phyloP scores from a whole-genome alignment of 1,140 invertebrate genomes.

The Atta cephalotes region DNA sequence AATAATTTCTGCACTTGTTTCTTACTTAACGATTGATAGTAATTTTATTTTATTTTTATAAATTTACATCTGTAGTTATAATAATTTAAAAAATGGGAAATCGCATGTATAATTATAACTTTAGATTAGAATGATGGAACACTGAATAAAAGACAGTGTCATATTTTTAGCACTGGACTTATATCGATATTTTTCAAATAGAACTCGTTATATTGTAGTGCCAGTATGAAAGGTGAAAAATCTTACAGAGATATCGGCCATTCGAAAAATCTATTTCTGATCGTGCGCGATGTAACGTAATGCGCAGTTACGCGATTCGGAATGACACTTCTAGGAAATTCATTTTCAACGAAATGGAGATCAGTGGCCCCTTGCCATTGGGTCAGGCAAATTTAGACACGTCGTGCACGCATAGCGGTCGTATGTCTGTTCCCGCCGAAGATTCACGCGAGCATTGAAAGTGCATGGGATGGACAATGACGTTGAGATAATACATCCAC shows the following conservation, averaged over 20 bases:
- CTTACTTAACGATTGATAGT: background rate
- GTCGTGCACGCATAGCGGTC: background rate
- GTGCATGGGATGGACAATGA: slow-evolving; percentile 41
- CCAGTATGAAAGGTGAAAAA: slow-evolving; percentile 33
- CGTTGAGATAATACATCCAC: slow-evolving; percentile 3
- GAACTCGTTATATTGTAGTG: background rate
- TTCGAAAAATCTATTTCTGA: slow-evolving; percentile 67
- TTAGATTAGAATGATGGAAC: background rate
- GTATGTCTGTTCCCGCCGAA: slow-evolving; percentile 48
- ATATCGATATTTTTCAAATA: background rate
- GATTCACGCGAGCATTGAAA: slow-evolving; percentile 54
- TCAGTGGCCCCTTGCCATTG: slow-evolving; percentile 71
- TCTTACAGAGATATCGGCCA: background rate
- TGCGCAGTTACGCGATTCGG: slow-evolving; percentile 38
- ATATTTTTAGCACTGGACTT: background rate
- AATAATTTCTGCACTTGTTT: background rate
- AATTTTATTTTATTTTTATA: background rate
- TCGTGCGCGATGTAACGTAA: slow-evolving; percentile 9
- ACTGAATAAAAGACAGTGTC: background rate
- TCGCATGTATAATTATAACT: background rate
- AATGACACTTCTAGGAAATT: slow-evolving; percentile 72
- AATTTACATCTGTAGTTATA: background rate
- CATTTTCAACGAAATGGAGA: slow-evolving; percentile 67
- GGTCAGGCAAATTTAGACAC: slow-evolving; percentile 74
- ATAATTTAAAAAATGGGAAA: background rate